Evolutionary conservation across 2,888 invertebrate genomes (phyloP).

Genomic region (Syritta pipiens): DNA sequence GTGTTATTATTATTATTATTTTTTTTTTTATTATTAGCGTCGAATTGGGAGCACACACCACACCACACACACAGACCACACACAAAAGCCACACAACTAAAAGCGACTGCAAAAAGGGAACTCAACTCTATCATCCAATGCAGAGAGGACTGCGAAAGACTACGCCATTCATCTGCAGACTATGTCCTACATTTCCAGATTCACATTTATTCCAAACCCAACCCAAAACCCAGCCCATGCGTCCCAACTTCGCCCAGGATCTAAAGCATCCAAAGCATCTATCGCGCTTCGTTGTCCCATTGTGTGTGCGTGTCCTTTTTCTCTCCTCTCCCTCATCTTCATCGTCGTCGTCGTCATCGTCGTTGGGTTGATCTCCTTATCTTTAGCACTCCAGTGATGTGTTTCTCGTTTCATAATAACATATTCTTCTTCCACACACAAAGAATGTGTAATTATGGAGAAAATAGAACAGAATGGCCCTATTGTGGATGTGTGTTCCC

Average conservation of each 20-base stretch:
- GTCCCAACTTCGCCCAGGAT: too few species aligned
- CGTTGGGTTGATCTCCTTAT: conserved; percentile 56
- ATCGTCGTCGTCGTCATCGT: conserved; percentile 8
- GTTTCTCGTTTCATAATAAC: conserved; percentile 63
- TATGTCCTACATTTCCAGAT: conserved; percentile 65
- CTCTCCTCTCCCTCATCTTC: neutral
- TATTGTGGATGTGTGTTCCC: conserved; percentile 24
- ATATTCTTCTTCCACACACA: conserved; percentile 64
- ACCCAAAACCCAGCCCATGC: too few species aligned
- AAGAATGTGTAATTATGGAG: conserved; percentile 68
- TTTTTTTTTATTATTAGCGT: conserved; percentile 37
- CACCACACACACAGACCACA: neutral
- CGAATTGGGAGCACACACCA: conserved; percentile 19
- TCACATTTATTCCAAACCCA: conserved; percentile 18
- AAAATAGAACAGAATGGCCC: conserved; percentile 62
- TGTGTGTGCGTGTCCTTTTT: conserved; percentile 3
- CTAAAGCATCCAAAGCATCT: too few species aligned
- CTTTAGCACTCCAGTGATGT: conserved; percentile 59
- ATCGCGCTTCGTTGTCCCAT: neutral
- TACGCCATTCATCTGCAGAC: conserved; percentile 52
- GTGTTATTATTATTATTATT: conserved; percentile 34
- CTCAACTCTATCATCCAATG: conserved; percentile 34
- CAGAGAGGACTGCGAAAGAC: conserved; percentile 58
- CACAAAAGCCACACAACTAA: neutral
- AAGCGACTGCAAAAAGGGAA: conserved; percentile 8